These are phyloP conservation scores for Stichopus chloronotus DNA, from an alignment of 35 echinoderm and acorn worm genomes.

Conservation along the genomic window DNA sequence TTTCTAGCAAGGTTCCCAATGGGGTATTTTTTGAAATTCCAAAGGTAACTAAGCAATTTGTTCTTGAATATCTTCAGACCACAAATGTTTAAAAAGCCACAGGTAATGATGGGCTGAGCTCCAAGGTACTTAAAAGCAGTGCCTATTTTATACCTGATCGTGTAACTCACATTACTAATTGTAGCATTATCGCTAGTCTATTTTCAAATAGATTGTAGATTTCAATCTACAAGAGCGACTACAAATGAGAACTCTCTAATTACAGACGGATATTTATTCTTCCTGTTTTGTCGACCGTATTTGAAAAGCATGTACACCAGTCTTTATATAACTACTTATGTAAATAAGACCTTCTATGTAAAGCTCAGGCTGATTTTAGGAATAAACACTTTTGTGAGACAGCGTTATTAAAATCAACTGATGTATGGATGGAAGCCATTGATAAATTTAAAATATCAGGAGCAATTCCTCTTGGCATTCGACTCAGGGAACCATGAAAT, in stretches of 20 bases:
- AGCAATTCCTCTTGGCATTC: background rate
- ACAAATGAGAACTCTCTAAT: background rate
- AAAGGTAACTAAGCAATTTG: background rate
- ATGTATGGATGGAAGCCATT: background rate
- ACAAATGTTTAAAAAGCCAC: background rate
- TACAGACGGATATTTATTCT: background rate
- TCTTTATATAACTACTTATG: background rate
- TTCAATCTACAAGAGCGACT: background rate
- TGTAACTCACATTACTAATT: background rate
- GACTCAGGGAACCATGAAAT: no score
- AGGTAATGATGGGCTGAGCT: background rate
- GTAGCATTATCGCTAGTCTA: background rate
- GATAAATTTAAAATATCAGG: background rate
- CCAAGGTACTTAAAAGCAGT: background rate
- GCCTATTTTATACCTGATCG: background rate
- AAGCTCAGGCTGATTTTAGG: no score
- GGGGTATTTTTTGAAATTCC: constrained; percentile 18
- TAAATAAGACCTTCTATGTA: background rate
- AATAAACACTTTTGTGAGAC: no score
- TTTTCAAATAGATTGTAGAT: constrained; percentile 9
- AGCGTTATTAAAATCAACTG: no score
- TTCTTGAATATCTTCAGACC: background rate
- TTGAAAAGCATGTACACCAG: background rate
- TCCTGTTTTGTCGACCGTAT: background rate
- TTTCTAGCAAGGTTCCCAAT: constrained; percentile 9